Conservation (phyloP, 2,888 invertebrate genomes). For the Hoplodrina blanda region DNA sequence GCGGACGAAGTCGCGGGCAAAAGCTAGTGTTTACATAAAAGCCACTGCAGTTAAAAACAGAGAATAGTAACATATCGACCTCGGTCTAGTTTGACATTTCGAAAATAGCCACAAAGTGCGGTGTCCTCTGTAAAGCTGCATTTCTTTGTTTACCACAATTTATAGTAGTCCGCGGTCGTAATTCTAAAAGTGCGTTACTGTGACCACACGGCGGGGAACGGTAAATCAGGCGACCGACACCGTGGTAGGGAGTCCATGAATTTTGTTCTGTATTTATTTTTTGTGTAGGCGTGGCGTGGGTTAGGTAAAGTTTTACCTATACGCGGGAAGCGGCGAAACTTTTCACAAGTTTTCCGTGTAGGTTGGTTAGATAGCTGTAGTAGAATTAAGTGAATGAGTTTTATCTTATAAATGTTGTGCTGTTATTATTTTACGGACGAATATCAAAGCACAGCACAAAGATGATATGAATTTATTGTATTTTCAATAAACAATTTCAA, state of each 20-base stretch:
- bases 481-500: too few relatives aligned
- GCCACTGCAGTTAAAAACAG: conserved; percentile 28
- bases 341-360: not conserved
- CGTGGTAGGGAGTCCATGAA: conserved; percentile 37
- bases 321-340: not conserved
- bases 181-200: conserved; percentile 58
- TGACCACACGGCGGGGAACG: conserved; percentile 51
- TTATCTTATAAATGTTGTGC: not conserved
- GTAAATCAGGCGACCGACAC: conserved; percentile 59
- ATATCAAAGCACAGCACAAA: too few relatives aligned
- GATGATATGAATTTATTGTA: too few relatives aligned
- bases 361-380: not conserved
- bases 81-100: conserved; percentile 60
- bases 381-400: not conserved
- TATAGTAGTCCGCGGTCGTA: conserved; percentile 57
- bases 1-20: too few relatives aligned
- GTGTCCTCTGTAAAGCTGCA: conserved; percentile 58
- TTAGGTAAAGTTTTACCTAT: not conserved
- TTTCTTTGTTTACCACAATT: conserved; percentile 63
- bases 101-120: conserved; percentile 51
- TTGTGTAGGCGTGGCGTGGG: not conserved
- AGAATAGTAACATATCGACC: conserved; percentile 52
- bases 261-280: not conserved
- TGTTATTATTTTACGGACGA: too few relatives aligned
- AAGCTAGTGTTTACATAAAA: conserved; percentile 16